Evolutionary conservation across 2,113 vertebrate species (phyloP).

Genomic region (Pyxicephalus adspersus): DNA sequence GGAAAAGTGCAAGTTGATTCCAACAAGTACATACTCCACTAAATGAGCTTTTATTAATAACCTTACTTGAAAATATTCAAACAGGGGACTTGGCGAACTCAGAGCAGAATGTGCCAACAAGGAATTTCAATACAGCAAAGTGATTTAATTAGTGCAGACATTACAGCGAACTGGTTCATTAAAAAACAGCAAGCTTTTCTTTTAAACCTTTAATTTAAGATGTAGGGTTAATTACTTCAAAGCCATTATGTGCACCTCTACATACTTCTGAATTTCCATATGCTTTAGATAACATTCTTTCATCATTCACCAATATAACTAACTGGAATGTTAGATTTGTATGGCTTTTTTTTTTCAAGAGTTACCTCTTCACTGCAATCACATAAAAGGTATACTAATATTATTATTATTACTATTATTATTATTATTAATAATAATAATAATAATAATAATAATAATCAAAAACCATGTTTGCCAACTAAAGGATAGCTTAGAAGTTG

Average conservation of each 20-base stretch:
- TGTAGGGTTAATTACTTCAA: neutral
- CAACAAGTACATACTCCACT: neutral
- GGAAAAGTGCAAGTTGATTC: too few relatives aligned
- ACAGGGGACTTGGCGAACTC: slow-evolving; percentile 7
- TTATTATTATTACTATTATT: too few relatives aligned
- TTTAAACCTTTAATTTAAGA: neutral
- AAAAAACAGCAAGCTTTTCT: slow-evolving; percentile 11
- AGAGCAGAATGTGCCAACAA: neutral
- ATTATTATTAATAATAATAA: too few relatives aligned
- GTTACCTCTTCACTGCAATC: too few relatives aligned
- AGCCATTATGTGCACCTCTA: neutral
- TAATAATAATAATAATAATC: too few relatives aligned
- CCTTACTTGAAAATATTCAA: neutral
- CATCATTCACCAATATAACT: neutral
- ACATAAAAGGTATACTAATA: too few relatives aligned
- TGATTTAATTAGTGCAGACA: slow-evolving; percentile 14
- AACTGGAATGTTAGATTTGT: neutral
- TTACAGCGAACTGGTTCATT: slow-evolving; percentile 4
- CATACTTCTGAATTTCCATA: neutral
- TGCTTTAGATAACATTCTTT: neutral
- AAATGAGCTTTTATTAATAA: neutral
- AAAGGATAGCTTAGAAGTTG: too few relatives aligned
- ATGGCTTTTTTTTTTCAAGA: neutral
- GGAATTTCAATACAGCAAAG: neutral
- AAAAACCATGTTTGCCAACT: too few relatives aligned